Conservation (phyloP, 2,113 vertebrate species). For the Pseudolaguvia tuberculata region DNA sequence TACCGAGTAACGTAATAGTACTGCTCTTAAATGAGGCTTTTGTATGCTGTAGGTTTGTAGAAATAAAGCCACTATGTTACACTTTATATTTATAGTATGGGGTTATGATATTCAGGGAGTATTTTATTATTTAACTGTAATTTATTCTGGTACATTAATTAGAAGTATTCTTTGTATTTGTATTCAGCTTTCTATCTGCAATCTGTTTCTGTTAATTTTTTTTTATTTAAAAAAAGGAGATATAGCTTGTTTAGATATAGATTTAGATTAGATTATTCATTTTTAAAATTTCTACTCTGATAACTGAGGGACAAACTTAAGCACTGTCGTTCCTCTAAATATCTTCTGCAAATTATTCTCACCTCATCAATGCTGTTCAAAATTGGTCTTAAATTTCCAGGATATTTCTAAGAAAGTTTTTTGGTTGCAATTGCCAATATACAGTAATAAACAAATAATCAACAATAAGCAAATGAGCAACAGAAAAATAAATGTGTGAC, state of each 20-base stretch:
- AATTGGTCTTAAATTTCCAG: neutral
- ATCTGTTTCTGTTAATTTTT: neutral
- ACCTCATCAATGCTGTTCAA: neutral
- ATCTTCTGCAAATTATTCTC: neutral
- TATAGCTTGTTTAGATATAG: too few species aligned
- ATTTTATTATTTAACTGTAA: neutral
- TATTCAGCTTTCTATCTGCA: neutral
- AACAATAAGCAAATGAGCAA: neutral
- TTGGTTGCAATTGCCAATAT: neutral
- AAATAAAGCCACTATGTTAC: too few species aligned
- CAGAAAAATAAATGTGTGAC: too few species aligned
- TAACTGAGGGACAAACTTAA: too few species aligned
- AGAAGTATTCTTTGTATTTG: neutral
- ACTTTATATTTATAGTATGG: too few species aligned
- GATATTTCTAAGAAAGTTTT: neutral
- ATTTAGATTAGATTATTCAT: too few species aligned
- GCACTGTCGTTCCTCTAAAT: neutral
- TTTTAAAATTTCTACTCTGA: neutral
- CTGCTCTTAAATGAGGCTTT: neutral
- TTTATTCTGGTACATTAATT: neutral
- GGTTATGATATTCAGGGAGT: neutral
- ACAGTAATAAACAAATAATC: neutral
- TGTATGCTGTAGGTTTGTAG: neutral
- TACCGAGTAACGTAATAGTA: constrained; percentile 16
- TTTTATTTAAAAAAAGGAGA: too few species aligned